Evolutionary conservation across 2,113 vertebrate species (phyloP).

Genomic region (Nematolebias whitei): DNA sequence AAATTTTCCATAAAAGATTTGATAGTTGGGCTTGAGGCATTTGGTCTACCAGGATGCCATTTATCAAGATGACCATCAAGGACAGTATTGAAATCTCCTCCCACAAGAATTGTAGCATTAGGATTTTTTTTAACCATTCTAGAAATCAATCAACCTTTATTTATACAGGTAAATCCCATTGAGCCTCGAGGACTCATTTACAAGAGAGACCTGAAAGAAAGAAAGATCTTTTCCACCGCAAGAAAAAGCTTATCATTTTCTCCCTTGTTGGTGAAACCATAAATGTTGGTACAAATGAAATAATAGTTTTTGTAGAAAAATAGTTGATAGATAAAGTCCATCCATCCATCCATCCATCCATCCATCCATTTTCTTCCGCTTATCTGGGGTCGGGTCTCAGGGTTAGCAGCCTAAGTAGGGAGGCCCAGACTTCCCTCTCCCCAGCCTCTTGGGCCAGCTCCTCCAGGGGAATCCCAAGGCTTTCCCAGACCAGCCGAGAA

Average conservation of each 20-base stretch:
- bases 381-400: too few relatives aligned
- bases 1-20: not conserved
- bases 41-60: not conserved
- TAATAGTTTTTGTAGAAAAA: not conserved
- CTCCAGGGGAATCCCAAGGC: too few relatives aligned
- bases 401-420: too few relatives aligned
- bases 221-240: not conserved
- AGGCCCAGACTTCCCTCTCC: too few relatives aligned
- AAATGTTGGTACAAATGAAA: conserved; percentile 3
- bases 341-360: too few relatives aligned
- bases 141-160: too few relatives aligned
- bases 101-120: not conserved
- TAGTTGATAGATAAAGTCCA: not conserved
- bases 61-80: not conserved
- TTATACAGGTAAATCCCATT: too few relatives aligned
- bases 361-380: too few relatives aligned
- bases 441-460: too few relatives aligned
- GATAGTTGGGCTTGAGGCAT: not conserved
- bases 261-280: not conserved
- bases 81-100: not conserved
- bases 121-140: not conserved
- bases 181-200: too few relatives aligned
- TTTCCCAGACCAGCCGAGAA: too few relatives aligned
- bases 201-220: too few relatives aligned
- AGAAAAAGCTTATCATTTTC: not conserved